Percentiles rank a stretch among this genome's conserved stretches.
Conservation (phyloP, 1,140 invertebrate species). For the Hyles vespertilio region DNA sequence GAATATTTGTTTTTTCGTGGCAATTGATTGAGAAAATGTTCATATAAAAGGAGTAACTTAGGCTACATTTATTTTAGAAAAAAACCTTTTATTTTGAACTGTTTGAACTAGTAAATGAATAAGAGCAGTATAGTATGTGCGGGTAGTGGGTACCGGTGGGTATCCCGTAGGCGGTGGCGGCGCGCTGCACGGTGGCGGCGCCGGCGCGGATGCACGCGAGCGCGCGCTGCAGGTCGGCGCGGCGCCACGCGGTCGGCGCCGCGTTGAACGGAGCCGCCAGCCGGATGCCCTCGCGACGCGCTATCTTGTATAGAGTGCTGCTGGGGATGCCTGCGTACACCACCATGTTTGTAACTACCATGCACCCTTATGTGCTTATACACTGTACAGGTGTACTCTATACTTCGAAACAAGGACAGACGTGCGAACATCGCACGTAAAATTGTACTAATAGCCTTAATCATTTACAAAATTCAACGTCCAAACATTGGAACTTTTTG, state of each 20-base stretch:
- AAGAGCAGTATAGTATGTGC: no score
- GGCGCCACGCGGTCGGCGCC: conserved; percentile 91
- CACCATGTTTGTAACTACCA: background rate
- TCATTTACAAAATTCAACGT: no score
- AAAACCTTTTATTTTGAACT: no score
- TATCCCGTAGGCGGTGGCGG: conserved; percentile 89
- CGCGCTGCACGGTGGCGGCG: conserved; percentile 89
- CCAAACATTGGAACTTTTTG: no score
- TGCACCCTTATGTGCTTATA: background rate
- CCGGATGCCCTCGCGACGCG: conserved; percentile 90
- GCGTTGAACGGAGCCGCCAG: conserved; percentile 92
- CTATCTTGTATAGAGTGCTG: conserved; percentile 93
- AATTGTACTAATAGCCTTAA: no score
- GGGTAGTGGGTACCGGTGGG: conserved; percentile 81
- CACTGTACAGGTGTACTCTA: background rate
- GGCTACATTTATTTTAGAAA: no score
- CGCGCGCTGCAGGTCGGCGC: conserved; percentile 88
- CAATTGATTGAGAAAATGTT: no score
- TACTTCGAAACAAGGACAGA: background rate
- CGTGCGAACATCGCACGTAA: no score
- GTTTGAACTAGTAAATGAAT: no score
- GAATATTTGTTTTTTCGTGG: no score
- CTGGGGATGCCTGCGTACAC: conserved; percentile 82
- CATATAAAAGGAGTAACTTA: no score
- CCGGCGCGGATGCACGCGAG: conserved; percentile 89